A percentile compares a stretch with the other conserved stretches of the same genome.
phyloP scores from a whole-genome alignment of 2,113 vertebrate genomes.

The Psittacula cyanocephala region DNA sequence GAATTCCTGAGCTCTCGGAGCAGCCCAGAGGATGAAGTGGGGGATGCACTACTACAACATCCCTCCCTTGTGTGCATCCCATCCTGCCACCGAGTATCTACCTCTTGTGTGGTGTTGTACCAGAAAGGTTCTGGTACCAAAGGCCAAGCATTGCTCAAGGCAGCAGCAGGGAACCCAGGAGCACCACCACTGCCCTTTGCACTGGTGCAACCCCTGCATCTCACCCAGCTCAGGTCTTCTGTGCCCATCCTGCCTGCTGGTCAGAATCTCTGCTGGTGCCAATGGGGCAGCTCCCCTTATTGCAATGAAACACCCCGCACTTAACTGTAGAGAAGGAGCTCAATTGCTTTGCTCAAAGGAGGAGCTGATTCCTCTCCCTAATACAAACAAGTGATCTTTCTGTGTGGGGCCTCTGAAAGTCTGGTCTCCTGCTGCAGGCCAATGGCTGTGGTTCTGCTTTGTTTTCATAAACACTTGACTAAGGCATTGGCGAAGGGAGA shows the following conservation, averaged over 20 bases:
- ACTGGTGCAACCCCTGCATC: not conserved
- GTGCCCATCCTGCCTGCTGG: rapidly evolving
- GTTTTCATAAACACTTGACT: not conserved
- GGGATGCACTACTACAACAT: not conserved
- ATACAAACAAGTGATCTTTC: not conserved
- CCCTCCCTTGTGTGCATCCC: not conserved
- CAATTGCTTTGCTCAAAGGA: not conserved
- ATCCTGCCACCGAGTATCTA: rapidly evolving
- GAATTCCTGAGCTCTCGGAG: not conserved
- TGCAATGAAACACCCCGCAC: not conserved
- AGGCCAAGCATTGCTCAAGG: rapidly evolving
- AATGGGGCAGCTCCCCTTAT: not conserved
- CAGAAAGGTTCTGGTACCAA: not conserved
- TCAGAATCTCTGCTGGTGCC: not conserved
- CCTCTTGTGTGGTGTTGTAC: rapidly evolving
- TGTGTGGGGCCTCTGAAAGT: rapidly evolving
- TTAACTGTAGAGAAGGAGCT: not conserved
- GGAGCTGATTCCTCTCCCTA: not conserved
- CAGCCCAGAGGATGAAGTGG: not conserved
- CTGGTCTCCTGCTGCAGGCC: not conserved
- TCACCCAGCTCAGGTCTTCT: rapidly evolving
- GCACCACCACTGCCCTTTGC: not conserved
- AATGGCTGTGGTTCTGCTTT: not conserved
- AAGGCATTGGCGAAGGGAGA: not conserved
- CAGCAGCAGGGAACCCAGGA: not conserved